Evolutionary conservation across 2,797 vertebrate genomes (phyloP), one percentile per base, ranked within the genome.

Genomic region (Anguilla obscura): DNA sequence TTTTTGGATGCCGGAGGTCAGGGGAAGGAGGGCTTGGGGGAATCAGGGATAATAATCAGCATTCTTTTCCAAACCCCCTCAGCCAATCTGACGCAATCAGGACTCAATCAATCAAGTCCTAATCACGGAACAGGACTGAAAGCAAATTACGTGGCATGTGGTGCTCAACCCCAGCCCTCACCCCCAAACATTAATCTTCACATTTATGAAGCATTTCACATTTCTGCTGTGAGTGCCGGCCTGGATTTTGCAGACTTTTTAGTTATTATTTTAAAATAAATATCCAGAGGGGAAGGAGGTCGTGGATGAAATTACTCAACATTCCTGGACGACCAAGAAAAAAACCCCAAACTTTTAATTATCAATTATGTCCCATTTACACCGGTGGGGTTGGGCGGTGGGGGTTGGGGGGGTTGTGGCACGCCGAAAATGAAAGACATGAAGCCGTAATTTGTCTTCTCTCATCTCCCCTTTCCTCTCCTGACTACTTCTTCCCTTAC

Each of bases 291-390:
- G 5, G 2, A 76, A 21, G 18, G 33, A 48, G 0, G 40, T 8
- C 45, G 3, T 10, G 24, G 10, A 50, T 50, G 45, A 48, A 14
- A n/a, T 50, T 10, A 33, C 76, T 80, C 18, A 18, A 3, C 40
- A 10, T 36, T 21, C 76, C 8, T 18, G 76, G 36, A 16, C 76
- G 27, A 27, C 24, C 58, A 48, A 33, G 45, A 82, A 76, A 85
- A 74, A 33, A 87, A 86, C n/a, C 50, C 10, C 7, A 52, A 74
- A 79, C 86, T 88, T 88, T 84, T 93, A 93, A 94, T 94, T 93
- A 95, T 93, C 93, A 91, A 91, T 91, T 93, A 89, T 92, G 92
- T 93, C 90, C 90, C 91, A 93, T 95, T 95, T 94, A 89, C 88
- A 91, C 88, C 56, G 33, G 69, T 30, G 63, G n/a, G 60, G 89